These are phyloP conservation scores for Oxyteleia sp. DNA, from an alignment of 2,888 invertebrate species.

Conservation along the genomic window DNA sequence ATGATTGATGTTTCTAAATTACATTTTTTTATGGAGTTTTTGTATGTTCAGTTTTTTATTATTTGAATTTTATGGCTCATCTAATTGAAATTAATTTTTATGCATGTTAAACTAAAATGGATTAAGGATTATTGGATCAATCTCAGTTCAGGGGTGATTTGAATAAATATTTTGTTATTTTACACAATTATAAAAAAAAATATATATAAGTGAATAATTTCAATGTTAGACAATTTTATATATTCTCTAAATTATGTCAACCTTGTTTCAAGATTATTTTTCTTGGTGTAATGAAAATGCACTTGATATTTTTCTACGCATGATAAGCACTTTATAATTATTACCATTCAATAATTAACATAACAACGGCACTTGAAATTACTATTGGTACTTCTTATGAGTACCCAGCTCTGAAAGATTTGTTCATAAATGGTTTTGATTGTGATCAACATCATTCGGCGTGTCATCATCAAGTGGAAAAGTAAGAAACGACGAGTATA, in stretches of 20 bases:
- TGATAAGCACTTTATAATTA: conserved; percentile 4
- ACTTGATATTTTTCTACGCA: neutral
- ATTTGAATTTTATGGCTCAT: too few species aligned
- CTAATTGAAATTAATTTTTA: too few species aligned
- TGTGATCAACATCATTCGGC: conserved; percentile 10
- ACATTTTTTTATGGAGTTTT: too few species aligned
- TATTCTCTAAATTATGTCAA: neutral
- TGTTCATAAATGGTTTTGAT: neutral
- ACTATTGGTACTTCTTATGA: conserved; percentile 17
- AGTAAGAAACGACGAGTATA: conserved; percentile 4
- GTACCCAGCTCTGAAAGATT: conserved; percentile 11
- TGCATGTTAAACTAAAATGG: neutral
- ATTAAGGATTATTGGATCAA: neutral
- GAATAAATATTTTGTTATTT: conserved; percentile 41
- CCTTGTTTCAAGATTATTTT: conserved; percentile 5
- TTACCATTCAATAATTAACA: conserved; percentile 2
- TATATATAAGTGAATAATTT: conserved; percentile 7
- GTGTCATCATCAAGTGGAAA: conserved; percentile 19
- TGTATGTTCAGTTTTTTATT: too few species aligned
- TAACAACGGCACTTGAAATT: conserved; percentile 37
- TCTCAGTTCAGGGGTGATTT: neutral
- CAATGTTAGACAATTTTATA: neutral
- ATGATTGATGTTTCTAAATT: conserved; percentile 4
- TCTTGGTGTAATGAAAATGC: neutral
- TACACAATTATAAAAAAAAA: conserved; percentile 25